Conservation (phyloP, 92 coral and sea anemone species). For the Parazoanthus swiftii region DNA sequence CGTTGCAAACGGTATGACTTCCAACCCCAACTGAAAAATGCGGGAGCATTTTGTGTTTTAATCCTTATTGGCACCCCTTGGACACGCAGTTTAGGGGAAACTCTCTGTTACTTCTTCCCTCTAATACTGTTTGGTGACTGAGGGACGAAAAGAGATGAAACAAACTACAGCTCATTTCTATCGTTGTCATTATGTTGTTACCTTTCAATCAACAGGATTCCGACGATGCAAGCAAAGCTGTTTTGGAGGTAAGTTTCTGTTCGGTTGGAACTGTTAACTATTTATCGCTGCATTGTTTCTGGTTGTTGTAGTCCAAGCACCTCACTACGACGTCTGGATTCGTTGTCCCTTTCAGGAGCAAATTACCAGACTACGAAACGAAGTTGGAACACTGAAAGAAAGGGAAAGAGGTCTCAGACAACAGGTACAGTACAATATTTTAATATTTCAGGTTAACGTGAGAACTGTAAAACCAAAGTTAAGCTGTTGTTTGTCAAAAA, state of each 20-base stretch:
- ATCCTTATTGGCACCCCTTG: no score
- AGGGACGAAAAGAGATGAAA: background rate
- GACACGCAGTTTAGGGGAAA: background rate
- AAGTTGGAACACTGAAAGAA: conserved; percentile 78
- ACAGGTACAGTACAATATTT: conserved; percentile 52
- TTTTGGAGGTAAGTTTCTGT: conserved; percentile 62
- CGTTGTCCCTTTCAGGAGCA: conserved; percentile 66
- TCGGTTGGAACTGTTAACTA: background rate
- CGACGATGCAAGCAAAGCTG: conserved; percentile 66
- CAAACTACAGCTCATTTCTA: background rate
- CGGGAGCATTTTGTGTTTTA: no score
- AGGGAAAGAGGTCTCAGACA: conserved; percentile 69
- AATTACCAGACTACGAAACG: conserved; percentile 73
- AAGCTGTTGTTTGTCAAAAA: no score
- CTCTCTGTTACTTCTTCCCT: background rate
- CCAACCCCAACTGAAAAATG: no score
- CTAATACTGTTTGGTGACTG: background rate
- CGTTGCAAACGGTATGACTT: no score
- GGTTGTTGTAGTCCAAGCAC: background rate
- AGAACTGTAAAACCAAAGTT: no score
- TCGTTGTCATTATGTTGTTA: conserved; percentile 7
- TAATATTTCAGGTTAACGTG: no score
- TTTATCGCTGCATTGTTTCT: background rate
- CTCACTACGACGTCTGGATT: background rate
- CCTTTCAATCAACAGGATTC: conserved; percentile 55